Percentiles rank a stretch among this genome's conserved stretches.
These are phyloP conservation scores for Megaceryle maxima DNA, from an alignment of 2,113 vertebrate species.

Conservation along the genomic window DNA sequence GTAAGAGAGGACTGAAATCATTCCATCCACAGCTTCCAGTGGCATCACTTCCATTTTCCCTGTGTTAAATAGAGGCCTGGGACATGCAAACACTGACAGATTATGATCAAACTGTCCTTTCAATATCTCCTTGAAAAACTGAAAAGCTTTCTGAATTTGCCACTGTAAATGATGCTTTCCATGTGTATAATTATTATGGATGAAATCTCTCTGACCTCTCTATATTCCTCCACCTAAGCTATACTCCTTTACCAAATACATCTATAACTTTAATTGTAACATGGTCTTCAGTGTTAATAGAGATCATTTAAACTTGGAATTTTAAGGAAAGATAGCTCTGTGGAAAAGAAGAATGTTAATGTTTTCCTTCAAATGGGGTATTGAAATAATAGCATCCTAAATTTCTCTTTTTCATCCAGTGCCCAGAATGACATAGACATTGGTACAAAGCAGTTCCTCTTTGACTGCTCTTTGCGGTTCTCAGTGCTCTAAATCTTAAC, in stretches of 20 bases:
- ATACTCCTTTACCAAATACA: background rate
- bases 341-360: background rate
- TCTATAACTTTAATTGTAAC: background rate
- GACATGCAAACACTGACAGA: background rate
- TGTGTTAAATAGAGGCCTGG: background rate
- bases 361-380: background rate
- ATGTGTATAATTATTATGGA: background rate
- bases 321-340: background rate
- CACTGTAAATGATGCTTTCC: background rate
- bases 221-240: background rate
- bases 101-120: background rate
- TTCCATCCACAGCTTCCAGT: background rate
- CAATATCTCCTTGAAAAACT: background rate
- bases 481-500: background rate
- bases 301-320: background rate
- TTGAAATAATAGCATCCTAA: background rate
- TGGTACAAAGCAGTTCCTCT: background rate
- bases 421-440: background rate
- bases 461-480: background rate
- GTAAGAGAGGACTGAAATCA: background rate
- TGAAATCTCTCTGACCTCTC: background rate
- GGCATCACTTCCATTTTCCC: background rate
- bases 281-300: background rate
- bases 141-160: background rate
- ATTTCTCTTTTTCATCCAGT: background rate